Evolutionary conservation across 2,888 invertebrate species (phyloP).

Genomic region (Pristionchus maxplancki): DNA sequence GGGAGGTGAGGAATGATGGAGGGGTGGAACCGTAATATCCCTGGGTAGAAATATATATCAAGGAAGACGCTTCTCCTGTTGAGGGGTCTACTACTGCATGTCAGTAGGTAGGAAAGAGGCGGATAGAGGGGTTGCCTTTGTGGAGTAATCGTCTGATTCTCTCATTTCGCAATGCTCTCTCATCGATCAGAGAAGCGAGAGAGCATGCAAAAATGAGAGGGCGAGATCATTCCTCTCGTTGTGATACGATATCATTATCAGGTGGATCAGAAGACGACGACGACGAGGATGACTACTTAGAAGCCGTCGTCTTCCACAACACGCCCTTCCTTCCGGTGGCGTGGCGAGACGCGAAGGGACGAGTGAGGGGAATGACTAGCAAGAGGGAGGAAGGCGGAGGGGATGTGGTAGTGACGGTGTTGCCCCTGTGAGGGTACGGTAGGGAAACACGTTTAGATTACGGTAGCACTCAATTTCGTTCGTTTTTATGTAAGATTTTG

Average conservation of each 20-base stretch:
- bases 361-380: neutral
- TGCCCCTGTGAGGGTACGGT: neutral
- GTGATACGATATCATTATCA: neutral
- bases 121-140: no score
- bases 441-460: neutral
- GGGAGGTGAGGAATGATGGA: neutral
- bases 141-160: no score
- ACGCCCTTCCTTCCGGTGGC: constrained; percentile 69
- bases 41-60: no score
- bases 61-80: no score
- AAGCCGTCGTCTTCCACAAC: constrained; percentile 74
- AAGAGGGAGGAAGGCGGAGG: neutral
- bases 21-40: neutral
- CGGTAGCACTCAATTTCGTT: neutral
- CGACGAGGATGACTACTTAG: no score
- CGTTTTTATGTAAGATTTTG: no score
- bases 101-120: no score
- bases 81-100: no score
- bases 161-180: no score
- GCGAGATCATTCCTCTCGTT: no score
- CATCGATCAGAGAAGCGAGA: no score
- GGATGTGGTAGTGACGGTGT: neutral
- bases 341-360: constrained; percentile 31
- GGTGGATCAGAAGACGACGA: neutral
- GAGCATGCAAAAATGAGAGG: no score